Percentiles rank a stretch among this genome's conserved stretches.
Evolutionary conservation across 2,797 vertebrate species (phyloP).

Genomic region (Fistularia commersonii): DNA sequence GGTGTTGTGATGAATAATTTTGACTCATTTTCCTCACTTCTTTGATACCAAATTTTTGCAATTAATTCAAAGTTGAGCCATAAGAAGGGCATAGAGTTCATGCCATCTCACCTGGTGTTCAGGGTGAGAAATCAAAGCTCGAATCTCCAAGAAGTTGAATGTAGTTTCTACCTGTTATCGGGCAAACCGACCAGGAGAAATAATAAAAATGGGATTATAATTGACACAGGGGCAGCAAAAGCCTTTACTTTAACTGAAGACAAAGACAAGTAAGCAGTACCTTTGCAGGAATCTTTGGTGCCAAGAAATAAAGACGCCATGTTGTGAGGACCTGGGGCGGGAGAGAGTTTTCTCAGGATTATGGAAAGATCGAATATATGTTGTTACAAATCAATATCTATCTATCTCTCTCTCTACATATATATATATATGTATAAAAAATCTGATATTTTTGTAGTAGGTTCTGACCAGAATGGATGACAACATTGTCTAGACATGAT

Average conservation of each 20-base stretch:
- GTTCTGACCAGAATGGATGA: no score
- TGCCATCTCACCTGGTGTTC: conserved; percentile 76
- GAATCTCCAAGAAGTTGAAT: conserved; percentile 86
- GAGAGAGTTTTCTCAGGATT: conserved; percentile 24
- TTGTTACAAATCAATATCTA: conserved; percentile 4
- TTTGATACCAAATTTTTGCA: no score
- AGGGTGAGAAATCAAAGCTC: conserved; percentile 79
- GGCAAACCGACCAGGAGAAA: conserved; percentile 9
- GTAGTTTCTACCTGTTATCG: conserved; percentile 78
- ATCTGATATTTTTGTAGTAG: no score
- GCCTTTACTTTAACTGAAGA: conserved; percentile 69
- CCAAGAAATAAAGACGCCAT: conserved; percentile 82
- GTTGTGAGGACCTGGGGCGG: conserved; percentile 76
- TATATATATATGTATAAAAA: no score
- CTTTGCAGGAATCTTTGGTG: conserved; percentile 79
- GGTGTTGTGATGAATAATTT: no score
- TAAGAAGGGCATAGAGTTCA: background rate
- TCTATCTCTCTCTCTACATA: no score
- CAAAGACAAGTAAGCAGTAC: conserved; percentile 25
- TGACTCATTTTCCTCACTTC: no score
- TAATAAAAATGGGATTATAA: background rate
- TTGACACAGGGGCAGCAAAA: background rate
- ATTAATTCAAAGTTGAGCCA: conserved; percentile 2
- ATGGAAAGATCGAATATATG: conserved; percentile 5
- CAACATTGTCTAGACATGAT: no score